Evolutionary conservation across 2,888 invertebrate species (phyloP), one percentile per base, ranked within the genome.

Genomic region (Baronia brevicornis): DNA sequence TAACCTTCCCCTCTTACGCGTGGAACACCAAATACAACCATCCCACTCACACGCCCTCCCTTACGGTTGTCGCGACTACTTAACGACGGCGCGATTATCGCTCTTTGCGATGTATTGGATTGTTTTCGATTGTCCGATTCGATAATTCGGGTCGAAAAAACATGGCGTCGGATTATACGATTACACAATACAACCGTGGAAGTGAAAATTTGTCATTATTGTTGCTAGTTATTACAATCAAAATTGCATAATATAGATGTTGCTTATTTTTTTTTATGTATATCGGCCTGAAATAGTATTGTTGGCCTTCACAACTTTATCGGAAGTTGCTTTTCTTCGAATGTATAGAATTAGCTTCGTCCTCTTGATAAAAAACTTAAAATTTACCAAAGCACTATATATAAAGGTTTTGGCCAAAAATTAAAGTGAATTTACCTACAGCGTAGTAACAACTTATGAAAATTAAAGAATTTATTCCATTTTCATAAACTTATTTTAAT

Each of bases 21-120:
- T 6, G 2, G 5, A 12, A 3, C n/a, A 3, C 2, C 4, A 4
- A 4, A 32, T 53, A 48, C 27, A 24, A 5, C 41, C 38, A 3
- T 61, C 63, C 39, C 63, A 20, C 26, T 65, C 60, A 15, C 44
- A 60, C 66, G 42, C 69, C 69, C 70, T 42, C 54, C 54, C 50
- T 53, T 48, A 51, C 41, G 50, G 46, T 52, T 67, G 75, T 78
- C 78, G 65, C 66, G 54, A 69, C 56, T 77, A 74, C 77, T 79
- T 78, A 78, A 65, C 67, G 61, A 65, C 57, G 65, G 49, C 51
- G 46, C 66, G 68, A 75, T 77, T 71, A 77, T 74, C 68, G 70
- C 60, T 57, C 63, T 62, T 66, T 58, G 56, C 62, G 56, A 67
- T 65, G 71, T 64, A 68, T 67, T 65, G 68, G 67, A 78, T 78